Conservation (phyloP, 2,113 vertebrate species). For the Psammodynastes pulverulentus region DNA sequence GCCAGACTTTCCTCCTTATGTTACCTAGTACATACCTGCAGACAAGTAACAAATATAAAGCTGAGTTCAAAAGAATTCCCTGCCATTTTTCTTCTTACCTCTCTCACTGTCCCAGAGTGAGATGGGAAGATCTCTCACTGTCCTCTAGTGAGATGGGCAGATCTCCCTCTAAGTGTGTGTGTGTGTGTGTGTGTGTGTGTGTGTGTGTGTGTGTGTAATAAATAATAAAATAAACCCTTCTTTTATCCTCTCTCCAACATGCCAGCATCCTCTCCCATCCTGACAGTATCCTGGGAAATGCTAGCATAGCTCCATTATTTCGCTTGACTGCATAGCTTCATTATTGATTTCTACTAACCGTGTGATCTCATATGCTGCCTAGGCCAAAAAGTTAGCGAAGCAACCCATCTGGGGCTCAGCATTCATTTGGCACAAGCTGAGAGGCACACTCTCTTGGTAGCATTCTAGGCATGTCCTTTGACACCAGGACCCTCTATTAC, state of each 20-base stretch:
- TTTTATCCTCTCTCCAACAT: not conserved
- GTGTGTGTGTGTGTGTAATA: not conserved
- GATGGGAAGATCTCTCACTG: not conserved
- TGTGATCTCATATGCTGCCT: conserved; percentile 3
- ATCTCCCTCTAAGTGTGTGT: too few relatives aligned
- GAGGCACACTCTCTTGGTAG: not conserved
- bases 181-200: too few relatives aligned
- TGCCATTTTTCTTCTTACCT: not conserved
- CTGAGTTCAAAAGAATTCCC: not conserved
- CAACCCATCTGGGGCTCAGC: not conserved
- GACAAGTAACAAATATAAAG: not conserved
- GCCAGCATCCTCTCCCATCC: too few relatives aligned
- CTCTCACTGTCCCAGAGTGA: not conserved
- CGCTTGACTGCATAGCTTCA: not conserved
- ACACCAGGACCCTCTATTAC: not conserved
- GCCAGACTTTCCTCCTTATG: not conserved
- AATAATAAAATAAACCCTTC: not conserved
- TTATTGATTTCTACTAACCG: not conserved
- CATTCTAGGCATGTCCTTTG: not conserved
- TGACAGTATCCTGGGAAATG: not conserved
- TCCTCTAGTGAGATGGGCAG: not conserved
- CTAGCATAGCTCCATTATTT: not conserved
- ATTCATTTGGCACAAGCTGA: not conserved
- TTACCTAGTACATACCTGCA: not conserved
- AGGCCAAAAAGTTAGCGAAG: not conserved